Percentiles rank a stretch among this genome's conserved stretches.
These are phyloP conservation scores for Luehdorfia chinensis DNA, from an alignment of 1,140 invertebrate genomes.

Conservation along the genomic window DNA sequence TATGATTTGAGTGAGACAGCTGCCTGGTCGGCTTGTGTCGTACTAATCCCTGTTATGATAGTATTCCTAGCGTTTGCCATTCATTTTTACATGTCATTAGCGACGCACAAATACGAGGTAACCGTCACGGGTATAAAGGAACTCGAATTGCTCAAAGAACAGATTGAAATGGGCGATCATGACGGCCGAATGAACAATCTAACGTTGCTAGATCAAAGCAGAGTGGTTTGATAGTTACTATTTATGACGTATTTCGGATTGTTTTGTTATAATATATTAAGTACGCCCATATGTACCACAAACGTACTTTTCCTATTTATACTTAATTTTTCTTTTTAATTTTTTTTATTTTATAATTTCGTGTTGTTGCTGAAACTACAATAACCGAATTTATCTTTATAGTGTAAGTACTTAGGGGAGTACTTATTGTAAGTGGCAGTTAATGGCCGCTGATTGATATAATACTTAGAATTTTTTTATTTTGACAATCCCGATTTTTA, in stretches of 20 bases:
- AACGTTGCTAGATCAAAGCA: constrained; percentile 59
- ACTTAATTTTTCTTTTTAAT: constrained; percentile 10
- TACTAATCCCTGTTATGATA: constrained; percentile 93
- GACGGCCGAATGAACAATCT: constrained; percentile 71
- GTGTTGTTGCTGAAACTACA: constrained; percentile 3
- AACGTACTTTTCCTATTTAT: constrained; percentile 1
- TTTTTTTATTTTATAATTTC: too few relatives aligned
- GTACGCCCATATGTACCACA: constrained; percentile 4
- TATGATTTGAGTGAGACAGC: constrained; percentile 85
- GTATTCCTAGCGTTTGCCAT: constrained; percentile 95
- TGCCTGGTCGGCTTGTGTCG: constrained; percentile 92
- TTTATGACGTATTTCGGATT: constrained; percentile 23
- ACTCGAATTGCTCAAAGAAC: constrained; percentile 89
- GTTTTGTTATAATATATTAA: constrained; percentile 19
- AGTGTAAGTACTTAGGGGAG: constrained; percentile 6
- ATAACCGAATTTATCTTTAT: background rate
- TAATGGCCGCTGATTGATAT: background rate
- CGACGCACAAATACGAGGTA: constrained; percentile 93
- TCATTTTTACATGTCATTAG: constrained; percentile 95
- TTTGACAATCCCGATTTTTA: too few relatives aligned
- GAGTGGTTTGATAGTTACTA: constrained; percentile 43
- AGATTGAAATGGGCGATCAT: constrained; percentile 86
- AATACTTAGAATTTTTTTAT: background rate
- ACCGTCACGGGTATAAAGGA: constrained; percentile 88
- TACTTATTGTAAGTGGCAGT: constrained; percentile 8